Base-by-base conservation (phyloP, 1,140 invertebrate species). In the Drosophila trapezifrons region DNA sequence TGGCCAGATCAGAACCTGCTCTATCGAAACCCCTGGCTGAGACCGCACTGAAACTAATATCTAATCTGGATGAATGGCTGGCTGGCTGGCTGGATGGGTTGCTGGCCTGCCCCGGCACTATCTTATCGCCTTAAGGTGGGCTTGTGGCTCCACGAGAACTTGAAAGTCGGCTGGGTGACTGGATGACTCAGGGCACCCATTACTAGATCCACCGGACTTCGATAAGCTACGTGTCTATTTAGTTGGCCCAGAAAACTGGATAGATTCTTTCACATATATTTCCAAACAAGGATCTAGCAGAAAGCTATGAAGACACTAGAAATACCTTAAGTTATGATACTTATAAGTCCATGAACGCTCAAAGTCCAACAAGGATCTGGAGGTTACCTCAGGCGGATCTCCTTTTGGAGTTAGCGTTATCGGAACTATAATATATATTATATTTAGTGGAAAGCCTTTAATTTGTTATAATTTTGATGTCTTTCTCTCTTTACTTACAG, bases 71-170 rank as follows among this genome's bases (percentile, higher is more conserved):
- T 59, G 55, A 63, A 56, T 38, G 63, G n/a, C 35, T 27, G 32
- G 57, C 8, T 32, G 29, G 29, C 27, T 9, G 25, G n/a, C 82
- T 85, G 52, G 73, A 45, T 59, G 55, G 55, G 43, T 38, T 47
- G n/a, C 35, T 27, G 32, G 57, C 8, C 10, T 9, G 29, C 27
- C 47, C 60, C 32, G 73, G 57, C 80, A 83, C 60, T 85, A 85
- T 85, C 82, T 85, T 85, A 85, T 85, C 82, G 78, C 82, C 76
- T 78, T 86, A 85, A 85, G 82, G 82, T 85, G 82, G 84, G 82
- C 82, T 85, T 85, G 82, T 52, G 82, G 82, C 82, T 85, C 78
- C 70, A 81, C 66, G 70, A 45, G 49, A 79, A 81, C 72, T 76
- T 64, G 58, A 18, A 45, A 62, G 46, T 62, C 27, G 64, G 15